Conservation (phyloP, 2,113 vertebrate species). For the Scophthalmus maximus region DNA sequence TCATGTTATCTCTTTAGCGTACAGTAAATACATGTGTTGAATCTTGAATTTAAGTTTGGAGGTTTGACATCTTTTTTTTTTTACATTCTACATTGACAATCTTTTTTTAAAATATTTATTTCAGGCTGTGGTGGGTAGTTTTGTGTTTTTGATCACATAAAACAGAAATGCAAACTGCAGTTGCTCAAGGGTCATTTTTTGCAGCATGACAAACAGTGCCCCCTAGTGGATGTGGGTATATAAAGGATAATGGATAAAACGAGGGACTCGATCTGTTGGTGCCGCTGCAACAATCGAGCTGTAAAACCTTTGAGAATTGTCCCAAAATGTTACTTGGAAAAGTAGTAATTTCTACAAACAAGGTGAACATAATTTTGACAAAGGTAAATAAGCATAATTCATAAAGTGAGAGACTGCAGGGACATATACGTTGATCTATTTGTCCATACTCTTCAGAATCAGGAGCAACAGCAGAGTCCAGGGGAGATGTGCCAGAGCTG, state of each 20-base stretch:
- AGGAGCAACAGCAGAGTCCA: background rate
- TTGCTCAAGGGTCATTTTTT: background rate
- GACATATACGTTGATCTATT: no score
- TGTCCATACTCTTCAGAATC: no score
- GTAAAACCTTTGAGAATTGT: background rate
- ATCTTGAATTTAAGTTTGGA: no score
- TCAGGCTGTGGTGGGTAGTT: conserved; percentile 18
- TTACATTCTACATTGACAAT: no score
- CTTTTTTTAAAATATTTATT: no score
- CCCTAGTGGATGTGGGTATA: conserved; percentile 12
- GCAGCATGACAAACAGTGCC: conserved; percentile 41
- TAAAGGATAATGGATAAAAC: background rate
- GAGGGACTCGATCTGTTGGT: background rate
- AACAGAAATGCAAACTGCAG: background rate
- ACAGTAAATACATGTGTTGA: no score
- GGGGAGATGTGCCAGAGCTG: background rate
- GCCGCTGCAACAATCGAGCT: background rate
- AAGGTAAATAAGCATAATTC: no score
- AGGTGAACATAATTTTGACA: no score
- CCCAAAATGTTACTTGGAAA: background rate
- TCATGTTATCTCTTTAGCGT: no score
- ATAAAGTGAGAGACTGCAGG: no score
- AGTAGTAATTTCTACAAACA: no score
- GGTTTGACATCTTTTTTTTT: no score
- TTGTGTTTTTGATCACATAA: background rate